A percentile compares a stretch with the other conserved stretches of the same genome.
These are phyloP conservation scores for Lepus townsendii DNA, from an alignment of 2,797 vertebrate genomes.

Conservation along the genomic window DNA sequence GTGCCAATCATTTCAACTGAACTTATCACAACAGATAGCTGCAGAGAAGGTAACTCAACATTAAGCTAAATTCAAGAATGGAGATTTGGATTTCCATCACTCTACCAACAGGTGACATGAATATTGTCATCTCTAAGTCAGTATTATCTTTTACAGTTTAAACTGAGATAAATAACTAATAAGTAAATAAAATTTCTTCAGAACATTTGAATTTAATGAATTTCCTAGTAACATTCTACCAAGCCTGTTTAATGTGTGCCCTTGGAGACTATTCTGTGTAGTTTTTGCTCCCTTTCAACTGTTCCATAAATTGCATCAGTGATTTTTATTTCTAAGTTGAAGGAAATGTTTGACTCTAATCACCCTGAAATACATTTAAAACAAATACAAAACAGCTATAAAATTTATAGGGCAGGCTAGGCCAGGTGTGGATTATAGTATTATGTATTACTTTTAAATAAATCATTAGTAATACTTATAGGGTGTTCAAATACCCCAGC, in stretches of 20 bases:
- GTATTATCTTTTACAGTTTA: constrained; percentile 31
- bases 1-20: not conserved
- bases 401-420: not conserved
- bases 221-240: constrained; percentile 33
- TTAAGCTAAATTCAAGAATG: not conserved
- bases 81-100: not conserved
- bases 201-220: constrained; percentile 56
- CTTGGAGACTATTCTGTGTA: not conserved
- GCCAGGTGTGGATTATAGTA: not conserved
- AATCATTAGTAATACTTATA: not conserved
- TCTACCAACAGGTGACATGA: not conserved
- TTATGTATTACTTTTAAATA: not conserved
- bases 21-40: not conserved
- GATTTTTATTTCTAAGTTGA: constrained; percentile 60
- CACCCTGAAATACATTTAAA: not conserved
- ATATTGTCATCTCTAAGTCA: not conserved
- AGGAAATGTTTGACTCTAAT: constrained; percentile 42
- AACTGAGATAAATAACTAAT: constrained; percentile 52
- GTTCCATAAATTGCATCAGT: constrained; percentile 31
- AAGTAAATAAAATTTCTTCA: constrained; percentile 53
- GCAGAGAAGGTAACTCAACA: not conserved
- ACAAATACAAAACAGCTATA: not conserved
- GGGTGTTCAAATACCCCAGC: not conserved
- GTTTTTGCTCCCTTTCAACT: constrained; percentile 30
- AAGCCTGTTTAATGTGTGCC: constrained; percentile 57